Conservation (phyloP, 2,888 invertebrate species). For the Drosophila mimica region DNA sequence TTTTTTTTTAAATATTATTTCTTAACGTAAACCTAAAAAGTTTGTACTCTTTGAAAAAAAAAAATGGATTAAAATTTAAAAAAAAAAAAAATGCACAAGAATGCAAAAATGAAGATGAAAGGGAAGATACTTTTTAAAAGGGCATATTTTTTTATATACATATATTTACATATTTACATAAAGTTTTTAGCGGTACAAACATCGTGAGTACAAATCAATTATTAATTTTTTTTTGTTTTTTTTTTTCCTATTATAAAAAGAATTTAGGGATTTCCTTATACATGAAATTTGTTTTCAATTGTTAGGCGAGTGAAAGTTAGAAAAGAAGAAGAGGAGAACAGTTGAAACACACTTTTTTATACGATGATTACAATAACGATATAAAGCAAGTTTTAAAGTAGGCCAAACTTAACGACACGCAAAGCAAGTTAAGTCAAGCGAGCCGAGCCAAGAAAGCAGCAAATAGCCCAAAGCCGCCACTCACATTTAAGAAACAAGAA, state of each 20-base stretch:
- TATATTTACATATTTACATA: conserved; percentile 60
- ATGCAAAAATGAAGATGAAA: conserved; percentile 8
- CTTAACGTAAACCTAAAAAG: conserved; percentile 52
- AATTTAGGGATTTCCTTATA: conserved; percentile 47
- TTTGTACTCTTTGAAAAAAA: conserved; percentile 53
- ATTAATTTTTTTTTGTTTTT: conserved; percentile 48
- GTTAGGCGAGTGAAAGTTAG: conserved; percentile 51
- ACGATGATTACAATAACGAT: conserved; percentile 63
- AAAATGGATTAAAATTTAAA: conserved; percentile 3
- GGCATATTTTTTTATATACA: conserved; percentile 74
- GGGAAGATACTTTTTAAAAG: conserved; percentile 57
- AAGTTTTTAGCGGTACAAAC: conserved; percentile 76
- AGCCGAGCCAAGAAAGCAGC: conserved; percentile 48
- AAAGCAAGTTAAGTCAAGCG: conserved; percentile 33
- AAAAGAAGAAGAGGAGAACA: conserved; percentile 14
- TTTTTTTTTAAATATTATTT: conserved; percentile 48
- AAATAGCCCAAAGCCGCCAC: conserved; percentile 55
- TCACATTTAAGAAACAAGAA: conserved; percentile 14
- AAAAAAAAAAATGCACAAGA: conserved; percentile 21
- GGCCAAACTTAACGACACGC: conserved; percentile 30
- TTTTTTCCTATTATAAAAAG: conserved; percentile 40
- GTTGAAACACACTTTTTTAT: conserved; percentile 40
- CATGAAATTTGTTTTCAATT: conserved; percentile 57
- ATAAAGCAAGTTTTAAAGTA: conserved; percentile 56
- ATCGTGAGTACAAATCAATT: conserved; percentile 74